A percentile compares a stretch with the other conserved stretches of the same genome.
Evolutionary conservation across 2,888 invertebrate genomes (phyloP).

Genomic region (Hyles lineata): DNA sequence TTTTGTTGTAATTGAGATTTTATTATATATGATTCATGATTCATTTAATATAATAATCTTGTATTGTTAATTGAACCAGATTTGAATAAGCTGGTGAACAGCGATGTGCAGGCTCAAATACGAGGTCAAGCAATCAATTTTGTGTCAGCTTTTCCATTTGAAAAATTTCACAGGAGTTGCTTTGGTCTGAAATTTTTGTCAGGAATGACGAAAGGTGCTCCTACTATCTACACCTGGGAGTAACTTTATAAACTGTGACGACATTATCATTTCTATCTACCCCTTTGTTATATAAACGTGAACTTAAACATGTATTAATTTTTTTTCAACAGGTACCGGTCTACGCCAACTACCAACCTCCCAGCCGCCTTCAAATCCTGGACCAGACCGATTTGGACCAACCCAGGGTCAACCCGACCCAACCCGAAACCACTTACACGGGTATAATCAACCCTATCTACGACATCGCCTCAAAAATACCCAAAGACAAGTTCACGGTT

Average conservation of each 20-base stretch:
- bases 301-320: neutral
- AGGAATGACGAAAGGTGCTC: too few relatives aligned
- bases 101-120: too few relatives aligned
- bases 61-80: too few relatives aligned
- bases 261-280: neutral
- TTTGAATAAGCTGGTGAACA: too few relatives aligned
- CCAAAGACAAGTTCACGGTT: conserved; percentile 70
- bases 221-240: too few relatives aligned
- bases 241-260: too few relatives aligned
- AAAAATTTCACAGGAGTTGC: too few relatives aligned
- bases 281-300: neutral
- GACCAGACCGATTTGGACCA: conserved; percentile 51
- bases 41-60: neutral
- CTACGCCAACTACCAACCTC: conserved; percentile 57
- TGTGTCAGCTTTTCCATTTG: too few relatives aligned
- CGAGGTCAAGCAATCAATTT: too few relatives aligned
- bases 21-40: neutral
- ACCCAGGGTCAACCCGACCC: conserved; percentile 42
- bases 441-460: conserved; percentile 77
- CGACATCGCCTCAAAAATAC: conserved; percentile 65
- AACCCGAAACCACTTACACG: conserved; percentile 53
- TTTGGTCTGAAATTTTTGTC: too few relatives aligned
- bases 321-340: conserved; percentile 52
- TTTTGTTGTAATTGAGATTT: neutral
- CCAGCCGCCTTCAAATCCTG: conserved; percentile 43